Conservation (phyloP, 2,888 invertebrate species). For the Hedychridium roseum region DNA sequence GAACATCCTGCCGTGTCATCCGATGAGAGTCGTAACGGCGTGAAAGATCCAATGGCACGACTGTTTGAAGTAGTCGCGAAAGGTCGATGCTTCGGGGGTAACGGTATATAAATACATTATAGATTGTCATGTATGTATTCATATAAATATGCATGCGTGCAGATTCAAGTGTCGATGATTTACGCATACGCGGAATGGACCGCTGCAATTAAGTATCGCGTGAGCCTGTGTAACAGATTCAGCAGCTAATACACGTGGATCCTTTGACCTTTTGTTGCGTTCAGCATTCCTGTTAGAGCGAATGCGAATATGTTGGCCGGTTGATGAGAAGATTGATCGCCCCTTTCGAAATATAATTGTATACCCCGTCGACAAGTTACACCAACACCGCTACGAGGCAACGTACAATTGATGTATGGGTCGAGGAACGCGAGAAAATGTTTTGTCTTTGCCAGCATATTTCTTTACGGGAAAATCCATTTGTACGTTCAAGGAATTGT, state of each 20-base stretch:
- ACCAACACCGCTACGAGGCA: no score
- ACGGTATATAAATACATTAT: slow-evolving; percentile 36
- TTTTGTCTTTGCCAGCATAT: no score
- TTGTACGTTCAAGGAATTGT: no score
- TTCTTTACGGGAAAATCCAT: no score
- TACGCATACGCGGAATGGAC: slow-evolving; percentile 13
- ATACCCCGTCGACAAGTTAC: slow-evolving; percentile 17
- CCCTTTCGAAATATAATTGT: slow-evolving; percentile 20
- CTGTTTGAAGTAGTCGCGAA: slow-evolving; percentile 19
- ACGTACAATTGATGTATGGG: no score
- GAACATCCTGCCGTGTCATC: no score
- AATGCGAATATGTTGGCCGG: slow-evolving; percentile 22
- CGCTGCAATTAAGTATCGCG: no score
- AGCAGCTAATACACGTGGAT: slow-evolving; percentile 11
- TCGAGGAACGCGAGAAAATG: no score
- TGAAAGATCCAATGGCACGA: slow-evolving; percentile 28
- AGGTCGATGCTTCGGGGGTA: slow-evolving; percentile 32
- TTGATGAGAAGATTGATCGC: slow-evolving; percentile 33
- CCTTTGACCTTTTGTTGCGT: slow-evolving; percentile 21
- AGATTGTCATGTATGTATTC: no score
- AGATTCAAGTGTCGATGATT: slow-evolving; percentile 12
- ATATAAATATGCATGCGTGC: slow-evolving; percentile 16
- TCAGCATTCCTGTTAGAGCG: slow-evolving; percentile 10
- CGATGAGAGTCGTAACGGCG: no score
- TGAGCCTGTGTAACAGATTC: no score